These are phyloP conservation scores for Astropecten irregularis DNA, from an alignment of 53 echinoderm and acorn worm species.

Conservation along the genomic window DNA sequence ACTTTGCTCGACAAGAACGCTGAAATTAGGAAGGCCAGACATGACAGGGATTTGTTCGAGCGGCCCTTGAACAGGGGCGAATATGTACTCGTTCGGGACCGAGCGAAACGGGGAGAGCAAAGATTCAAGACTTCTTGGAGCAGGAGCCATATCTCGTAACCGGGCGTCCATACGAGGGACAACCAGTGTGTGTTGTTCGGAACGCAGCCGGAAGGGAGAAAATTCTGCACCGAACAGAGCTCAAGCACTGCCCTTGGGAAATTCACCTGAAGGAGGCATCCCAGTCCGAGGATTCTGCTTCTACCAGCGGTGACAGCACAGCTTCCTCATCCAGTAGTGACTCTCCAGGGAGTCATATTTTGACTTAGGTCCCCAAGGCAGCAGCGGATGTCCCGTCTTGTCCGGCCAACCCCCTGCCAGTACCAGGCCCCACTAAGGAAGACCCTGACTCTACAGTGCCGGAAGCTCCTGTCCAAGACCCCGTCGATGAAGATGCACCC, in stretches of 20 bases:
- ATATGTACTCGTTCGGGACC: too few relatives aligned
- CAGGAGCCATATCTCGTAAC: conserved; percentile 2
- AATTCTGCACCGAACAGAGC: conserved; percentile 23
- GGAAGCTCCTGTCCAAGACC: too few relatives aligned
- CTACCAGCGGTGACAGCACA: background rate
- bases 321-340: background rate
- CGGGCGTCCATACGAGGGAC: background rate
- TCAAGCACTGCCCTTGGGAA: conserved; percentile 41
- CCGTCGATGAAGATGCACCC: too few relatives aligned
- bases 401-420: too few relatives aligned
- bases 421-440: too few relatives aligned
- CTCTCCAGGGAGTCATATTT: background rate
- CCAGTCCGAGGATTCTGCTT: background rate
- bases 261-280: too few relatives aligned
- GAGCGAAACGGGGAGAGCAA: too few relatives aligned
- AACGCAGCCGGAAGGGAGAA: background rate
- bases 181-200: conserved; percentile 19
- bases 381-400: too few relatives aligned
- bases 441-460: too few relatives aligned
- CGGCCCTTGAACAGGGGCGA: conserved; percentile 27
- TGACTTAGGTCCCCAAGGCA: background rate
- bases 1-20: too few relatives aligned
- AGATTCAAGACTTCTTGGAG: too few relatives aligned
- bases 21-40: background rate
- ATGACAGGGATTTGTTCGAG: conserved; percentile 24